Evolutionary conservation across 2,797 vertebrate species (phyloP), one percentile per base, ranked within the genome.

Genomic region (Sebastes jordani): DNA sequence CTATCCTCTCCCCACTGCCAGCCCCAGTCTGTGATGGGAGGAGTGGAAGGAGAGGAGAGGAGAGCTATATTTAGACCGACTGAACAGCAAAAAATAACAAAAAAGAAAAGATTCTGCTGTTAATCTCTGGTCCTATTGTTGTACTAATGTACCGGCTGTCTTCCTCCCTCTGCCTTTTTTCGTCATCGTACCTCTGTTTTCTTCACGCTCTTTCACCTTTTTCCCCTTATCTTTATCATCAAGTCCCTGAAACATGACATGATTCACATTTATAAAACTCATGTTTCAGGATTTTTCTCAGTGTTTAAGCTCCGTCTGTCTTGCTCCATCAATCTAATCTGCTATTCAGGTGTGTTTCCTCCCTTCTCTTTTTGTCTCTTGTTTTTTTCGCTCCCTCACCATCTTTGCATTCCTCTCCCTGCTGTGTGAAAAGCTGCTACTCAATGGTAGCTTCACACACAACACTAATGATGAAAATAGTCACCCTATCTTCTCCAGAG

Each of bases 21-120:
- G 74, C 52, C 78, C 65, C 81, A 84, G 86, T 76, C 75, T 84
- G 89, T 62, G 88, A 89, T 55, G 85, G 73, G 78, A 86, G 62
- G 81, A 66, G 74, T 42, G 78, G 62, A 71, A 71, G 72, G 60
- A 60, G 58, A 77, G 74, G 62, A 78, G 74, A n/a, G 54, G 59
- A 70, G 71, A 87, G 91, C 88, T 95, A 95, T 91, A 92, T 95
- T 92, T 95, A 95, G 94, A 93, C 64, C 6, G 20, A 80, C 55
- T 72, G 61, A 87, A 87, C 70, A 71, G 80, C 78, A 87, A 80
- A 81, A 83, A 85, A 88, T 32, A 74, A 84, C 36, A 80, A 67
- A 84, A 75, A 74, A 77, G 74, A 80, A 84, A 86, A 84, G 74
- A 84, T 82, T 79, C 52, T 74, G 64, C 70, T 80, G 71, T 84